These are phyloP conservation scores for Pogona vitticeps DNA, from an alignment of 2,113 vertebrate species.

Conservation along the genomic window DNA sequence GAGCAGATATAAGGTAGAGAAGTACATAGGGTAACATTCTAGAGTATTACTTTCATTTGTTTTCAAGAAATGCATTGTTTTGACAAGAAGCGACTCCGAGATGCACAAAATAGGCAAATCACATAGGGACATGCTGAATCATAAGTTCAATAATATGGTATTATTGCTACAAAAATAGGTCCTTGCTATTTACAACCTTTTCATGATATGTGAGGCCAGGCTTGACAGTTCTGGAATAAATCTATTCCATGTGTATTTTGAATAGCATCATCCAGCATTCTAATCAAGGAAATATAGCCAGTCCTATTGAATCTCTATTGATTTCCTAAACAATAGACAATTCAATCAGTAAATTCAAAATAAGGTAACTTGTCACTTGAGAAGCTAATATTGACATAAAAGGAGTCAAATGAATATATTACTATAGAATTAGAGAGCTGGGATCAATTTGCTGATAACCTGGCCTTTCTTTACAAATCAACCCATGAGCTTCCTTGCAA, in stretches of 20 bases:
- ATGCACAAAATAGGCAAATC: neutral
- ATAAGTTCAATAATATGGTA: neutral
- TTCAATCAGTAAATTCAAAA: neutral
- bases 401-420: neutral
- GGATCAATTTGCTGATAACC: no score
- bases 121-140: neutral
- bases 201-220: neutral
- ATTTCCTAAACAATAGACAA: no score
- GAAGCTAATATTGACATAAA: neutral
- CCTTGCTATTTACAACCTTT: no score
- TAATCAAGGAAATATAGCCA: neutral
- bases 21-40: neutral
- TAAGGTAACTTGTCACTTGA: neutral
- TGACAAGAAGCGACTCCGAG: neutral
- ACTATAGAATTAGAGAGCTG: no score
- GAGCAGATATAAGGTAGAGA: neutral
- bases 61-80: neutral
- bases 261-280: neutral
- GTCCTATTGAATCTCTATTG: neutral
- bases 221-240: neutral
- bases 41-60: neutral
- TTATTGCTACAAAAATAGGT: neutral
- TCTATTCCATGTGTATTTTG: neutral
- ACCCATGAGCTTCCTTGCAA: no score
- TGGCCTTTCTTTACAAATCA: no score